A percentile compares a stretch with the other conserved stretches of the same genome.
Evolutionary conservation across 2,113 vertebrate species (phyloP).

Genomic region (Rallus limicola): DNA sequence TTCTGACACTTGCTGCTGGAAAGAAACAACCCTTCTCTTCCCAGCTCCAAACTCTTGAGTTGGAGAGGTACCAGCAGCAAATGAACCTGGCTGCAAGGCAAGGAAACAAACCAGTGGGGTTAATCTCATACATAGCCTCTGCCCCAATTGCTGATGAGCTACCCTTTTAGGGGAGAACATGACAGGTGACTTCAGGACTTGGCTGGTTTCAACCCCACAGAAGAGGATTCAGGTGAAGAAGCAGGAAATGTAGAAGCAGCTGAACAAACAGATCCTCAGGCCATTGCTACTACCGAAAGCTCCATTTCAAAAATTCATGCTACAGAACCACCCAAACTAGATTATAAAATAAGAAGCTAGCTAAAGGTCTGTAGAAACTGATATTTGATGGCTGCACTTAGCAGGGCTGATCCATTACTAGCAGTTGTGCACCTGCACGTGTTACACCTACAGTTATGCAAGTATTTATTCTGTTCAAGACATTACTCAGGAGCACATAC

Average conservation of each 20-base stretch:
- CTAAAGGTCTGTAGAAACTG: background rate
- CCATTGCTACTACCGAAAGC: background rate
- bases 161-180: background rate
- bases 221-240: background rate
- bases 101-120: background rate
- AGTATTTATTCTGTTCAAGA: background rate
- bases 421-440: background rate
- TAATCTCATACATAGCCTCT: background rate
- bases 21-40: background rate
- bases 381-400: background rate
- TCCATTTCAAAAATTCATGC: background rate
- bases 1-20: background rate
- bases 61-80: background rate
- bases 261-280: background rate
- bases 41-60: background rate
- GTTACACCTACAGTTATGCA: background rate
- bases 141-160: background rate
- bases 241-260: accelerated
- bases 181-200: background rate
- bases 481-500: background rate
- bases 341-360: background rate
- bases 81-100: background rate
- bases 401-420: background rate
- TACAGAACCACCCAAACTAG: background rate
- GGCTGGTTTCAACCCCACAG: background rate